Conservation (phyloP, 1,140 invertebrate genomes). For the Acromyrmex heyeri region DNA sequence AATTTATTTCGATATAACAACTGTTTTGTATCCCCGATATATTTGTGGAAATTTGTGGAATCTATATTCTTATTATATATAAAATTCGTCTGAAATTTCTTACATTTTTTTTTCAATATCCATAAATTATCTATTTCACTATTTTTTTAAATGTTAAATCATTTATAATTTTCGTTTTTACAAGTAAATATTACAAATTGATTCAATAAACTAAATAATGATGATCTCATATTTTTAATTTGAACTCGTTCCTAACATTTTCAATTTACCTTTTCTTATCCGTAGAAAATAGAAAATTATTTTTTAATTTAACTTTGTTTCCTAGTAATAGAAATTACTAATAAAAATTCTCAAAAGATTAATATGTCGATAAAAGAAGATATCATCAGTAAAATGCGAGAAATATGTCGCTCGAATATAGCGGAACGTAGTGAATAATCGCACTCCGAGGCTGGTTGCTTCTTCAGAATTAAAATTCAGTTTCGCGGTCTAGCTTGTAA, state of each 20-base stretch:
- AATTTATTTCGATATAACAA: conserved; percentile 11
- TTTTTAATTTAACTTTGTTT: neutral
- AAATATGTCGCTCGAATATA: conserved; percentile 38
- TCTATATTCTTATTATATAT: neutral
- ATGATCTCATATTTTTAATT: neutral
- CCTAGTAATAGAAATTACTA: neutral
- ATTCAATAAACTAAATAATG: neutral
- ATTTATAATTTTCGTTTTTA: neutral
- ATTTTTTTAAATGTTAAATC: neutral
- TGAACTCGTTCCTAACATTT: neutral
- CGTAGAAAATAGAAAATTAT: neutral
- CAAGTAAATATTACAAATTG: neutral
- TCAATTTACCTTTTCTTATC: neutral
- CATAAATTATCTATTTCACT: neutral
- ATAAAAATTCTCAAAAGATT: neutral
- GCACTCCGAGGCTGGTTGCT: conserved; percentile 56
- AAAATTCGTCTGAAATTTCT: neutral
- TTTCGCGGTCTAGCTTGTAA: conserved; percentile 77
- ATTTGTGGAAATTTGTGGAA: neutral
- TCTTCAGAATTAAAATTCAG: conserved; percentile 81
- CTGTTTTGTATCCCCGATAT: neutral
- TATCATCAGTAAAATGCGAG: conserved; percentile 15
- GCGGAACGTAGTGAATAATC: conserved; percentile 67
- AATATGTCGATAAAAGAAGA: conserved; percentile 16
- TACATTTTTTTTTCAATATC: neutral